Evolutionary conservation across 2,113 vertebrate species (phyloP).

Genomic region (Elephantulus edwardii): DNA sequence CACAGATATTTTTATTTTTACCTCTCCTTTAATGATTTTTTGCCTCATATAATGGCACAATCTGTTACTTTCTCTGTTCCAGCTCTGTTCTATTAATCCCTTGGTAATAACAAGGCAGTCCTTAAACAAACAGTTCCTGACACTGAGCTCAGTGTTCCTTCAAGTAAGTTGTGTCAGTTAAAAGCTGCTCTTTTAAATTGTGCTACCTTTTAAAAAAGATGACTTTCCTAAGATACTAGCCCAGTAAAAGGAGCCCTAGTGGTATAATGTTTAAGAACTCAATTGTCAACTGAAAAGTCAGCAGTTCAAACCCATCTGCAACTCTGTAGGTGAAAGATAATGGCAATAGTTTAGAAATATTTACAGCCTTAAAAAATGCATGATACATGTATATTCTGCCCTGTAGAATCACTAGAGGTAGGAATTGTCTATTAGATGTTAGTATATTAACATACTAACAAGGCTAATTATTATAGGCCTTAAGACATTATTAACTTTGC

Average conservation of each 20-base stretch:
- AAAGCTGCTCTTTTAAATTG: neutral
- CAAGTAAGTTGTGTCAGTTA: neutral
- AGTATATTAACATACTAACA: no score
- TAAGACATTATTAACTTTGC: neutral
- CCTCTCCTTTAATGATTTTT: neutral
- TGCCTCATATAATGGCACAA: neutral
- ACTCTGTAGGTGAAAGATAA: no score
- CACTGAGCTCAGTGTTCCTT: neutral
- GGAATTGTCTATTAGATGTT: neutral
- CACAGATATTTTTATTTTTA: neutral
- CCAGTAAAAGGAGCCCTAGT: neutral
- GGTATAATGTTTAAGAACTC: neutral
- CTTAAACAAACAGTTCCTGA: neutral
- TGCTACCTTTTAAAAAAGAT: neutral
- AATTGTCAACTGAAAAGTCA: neutral
- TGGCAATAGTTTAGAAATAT: neutral
- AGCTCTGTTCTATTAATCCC: neutral
- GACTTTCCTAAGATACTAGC: neutral
- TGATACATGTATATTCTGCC: no score
- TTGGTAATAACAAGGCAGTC: neutral
- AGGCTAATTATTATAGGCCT: no score
- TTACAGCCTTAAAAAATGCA: neutral
- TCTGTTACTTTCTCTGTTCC: constrained; percentile 1
- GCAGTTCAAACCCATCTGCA: no score
- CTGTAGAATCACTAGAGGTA: neutral